phyloP scores from a whole-genome alignment of 2,113 vertebrate genomes.

The Columba janthina region DNA sequence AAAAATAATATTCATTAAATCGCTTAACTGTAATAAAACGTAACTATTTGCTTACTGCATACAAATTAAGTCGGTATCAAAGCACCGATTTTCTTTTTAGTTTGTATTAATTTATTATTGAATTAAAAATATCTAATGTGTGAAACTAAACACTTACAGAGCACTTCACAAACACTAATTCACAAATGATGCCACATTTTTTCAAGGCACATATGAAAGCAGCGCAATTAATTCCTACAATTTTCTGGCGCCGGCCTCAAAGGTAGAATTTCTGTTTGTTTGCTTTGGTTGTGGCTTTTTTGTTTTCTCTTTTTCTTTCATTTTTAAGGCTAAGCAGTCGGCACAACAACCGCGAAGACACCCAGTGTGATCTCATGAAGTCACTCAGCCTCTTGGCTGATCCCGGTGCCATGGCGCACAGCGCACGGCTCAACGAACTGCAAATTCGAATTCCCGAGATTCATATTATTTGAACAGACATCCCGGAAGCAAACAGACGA shows the following conservation, averaged over 20 bases:
- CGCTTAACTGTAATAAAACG: background rate
- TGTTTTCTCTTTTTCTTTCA: background rate
- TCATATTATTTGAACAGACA: slow-evolving; percentile 3
- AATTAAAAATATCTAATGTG: background rate
- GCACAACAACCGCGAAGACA: background rate
- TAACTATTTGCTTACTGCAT: background rate
- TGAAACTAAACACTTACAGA: background rate
- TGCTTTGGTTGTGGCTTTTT: no score
- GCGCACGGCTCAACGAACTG: background rate
- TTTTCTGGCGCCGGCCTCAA: background rate
- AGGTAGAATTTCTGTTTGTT: background rate
- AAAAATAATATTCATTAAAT: slow-evolving; percentile 9
- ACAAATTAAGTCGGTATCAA: background rate
- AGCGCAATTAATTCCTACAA: background rate
- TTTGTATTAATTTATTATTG: background rate
- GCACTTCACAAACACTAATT: background rate
- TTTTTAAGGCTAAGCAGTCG: background rate
- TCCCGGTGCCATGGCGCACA: background rate
- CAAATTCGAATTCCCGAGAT: background rate
- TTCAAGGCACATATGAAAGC: background rate
- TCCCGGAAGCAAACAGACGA: background rate
- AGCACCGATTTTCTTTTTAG: background rate
- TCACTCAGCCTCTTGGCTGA: background rate
- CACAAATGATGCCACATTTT: background rate
- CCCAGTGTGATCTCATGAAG: background rate